Conservation (phyloP, 2,797 vertebrate genomes). For the Apogon talboti region DNA sequence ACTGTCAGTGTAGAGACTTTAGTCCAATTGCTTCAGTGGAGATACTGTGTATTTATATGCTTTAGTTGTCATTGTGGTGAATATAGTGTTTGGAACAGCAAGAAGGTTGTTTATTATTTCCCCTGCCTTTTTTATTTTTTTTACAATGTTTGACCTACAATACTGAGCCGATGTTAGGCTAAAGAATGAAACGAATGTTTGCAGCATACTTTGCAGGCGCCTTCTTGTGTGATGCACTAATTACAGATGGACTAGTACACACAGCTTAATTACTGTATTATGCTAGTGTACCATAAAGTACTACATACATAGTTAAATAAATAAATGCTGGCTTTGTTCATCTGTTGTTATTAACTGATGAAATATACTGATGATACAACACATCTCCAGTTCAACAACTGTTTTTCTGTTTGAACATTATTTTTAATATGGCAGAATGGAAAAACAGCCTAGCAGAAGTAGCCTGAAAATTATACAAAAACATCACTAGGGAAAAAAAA, state of each 20-base stretch:
- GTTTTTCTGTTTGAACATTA: no score
- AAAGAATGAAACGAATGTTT: background rate
- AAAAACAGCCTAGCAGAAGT: no score
- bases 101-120: constrained; percentile 23
- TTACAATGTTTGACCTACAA: constrained; percentile 74
- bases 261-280: no score
- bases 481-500: no score
- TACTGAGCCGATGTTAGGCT: constrained; percentile 2
- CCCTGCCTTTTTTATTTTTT: background rate
- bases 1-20: constrained; percentile 31
- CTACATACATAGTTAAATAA: no score
- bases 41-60: constrained; percentile 26
- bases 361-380: no score
- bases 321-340: no score
- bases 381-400: no score
- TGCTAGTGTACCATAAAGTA: no score
- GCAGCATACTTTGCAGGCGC: background rate
- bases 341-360: no score
- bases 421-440: no score
- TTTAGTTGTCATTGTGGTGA: constrained; percentile 18
- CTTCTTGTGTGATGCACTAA: background rate
- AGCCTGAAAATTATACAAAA: no score
- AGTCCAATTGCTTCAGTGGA: constrained; percentile 21
- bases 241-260: background rate
- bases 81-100: constrained; percentile 16